A percentile compares a stretch with the other conserved stretches of the same genome.
These are phyloP conservation scores for Antechinus stuartii DNA, from an alignment of 2,113 vertebrate species.

Conservation along the genomic window DNA sequence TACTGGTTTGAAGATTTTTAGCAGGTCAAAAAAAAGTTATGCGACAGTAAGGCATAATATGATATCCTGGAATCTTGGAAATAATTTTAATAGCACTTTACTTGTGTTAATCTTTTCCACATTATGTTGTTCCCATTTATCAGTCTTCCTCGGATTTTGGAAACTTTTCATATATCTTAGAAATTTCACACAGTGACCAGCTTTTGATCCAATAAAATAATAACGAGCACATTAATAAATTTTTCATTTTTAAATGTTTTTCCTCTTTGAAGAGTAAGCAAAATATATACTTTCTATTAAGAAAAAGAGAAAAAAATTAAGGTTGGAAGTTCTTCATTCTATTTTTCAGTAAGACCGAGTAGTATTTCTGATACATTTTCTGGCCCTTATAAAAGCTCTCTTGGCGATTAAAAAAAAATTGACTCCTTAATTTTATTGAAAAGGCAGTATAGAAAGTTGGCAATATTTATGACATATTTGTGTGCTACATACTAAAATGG, in stretches of 20 bases:
- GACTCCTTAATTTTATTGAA: background rate
- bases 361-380: background rate
- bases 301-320: background rate
- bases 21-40: constrained; percentile 10
- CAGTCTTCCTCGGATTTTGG: background rate
- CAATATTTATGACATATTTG: background rate
- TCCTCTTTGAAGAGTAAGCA: background rate
- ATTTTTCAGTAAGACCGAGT: background rate
- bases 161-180: background rate
- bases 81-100: background rate
- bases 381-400: background rate
- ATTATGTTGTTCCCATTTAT: background rate
- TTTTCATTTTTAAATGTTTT: background rate
- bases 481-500: background rate
- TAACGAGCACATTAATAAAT: background rate
- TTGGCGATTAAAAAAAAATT: background rate
- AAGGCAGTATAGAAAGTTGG: background rate
- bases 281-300: background rate
- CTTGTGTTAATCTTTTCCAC: background rate
- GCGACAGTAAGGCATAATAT: background rate
- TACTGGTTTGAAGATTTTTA: constrained; percentile 30
- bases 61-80: background rate
- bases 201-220: background rate
- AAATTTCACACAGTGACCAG: background rate
- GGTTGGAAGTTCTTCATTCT: background rate